Conservation (phyloP, 1,140 invertebrate genomes). For the Colletes latitarsis region DNA sequence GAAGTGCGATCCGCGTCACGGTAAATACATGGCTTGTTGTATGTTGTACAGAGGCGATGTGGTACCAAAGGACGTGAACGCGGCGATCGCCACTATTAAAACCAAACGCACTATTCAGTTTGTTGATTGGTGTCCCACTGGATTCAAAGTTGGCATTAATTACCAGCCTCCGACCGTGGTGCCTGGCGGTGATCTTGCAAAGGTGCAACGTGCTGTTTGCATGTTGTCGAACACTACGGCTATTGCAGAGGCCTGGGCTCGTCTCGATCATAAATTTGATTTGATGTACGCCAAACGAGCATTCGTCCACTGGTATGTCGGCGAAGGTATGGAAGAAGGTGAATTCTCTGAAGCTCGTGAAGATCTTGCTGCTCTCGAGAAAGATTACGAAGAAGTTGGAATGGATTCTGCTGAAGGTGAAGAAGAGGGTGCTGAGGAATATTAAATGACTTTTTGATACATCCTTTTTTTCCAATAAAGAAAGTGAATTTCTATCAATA, state of each 20-base stretch:
- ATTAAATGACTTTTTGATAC: conserved; percentile 50
- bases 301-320: conserved; percentile 65
- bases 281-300: conserved; percentile 63
- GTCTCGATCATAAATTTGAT: conserved; percentile 63
- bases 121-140: conserved; percentile 88
- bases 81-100: conserved; percentile 62
- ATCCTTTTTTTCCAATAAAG: conserved; percentile 53
- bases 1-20: conserved; percentile 86
- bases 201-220: conserved; percentile 62
- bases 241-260: conserved; percentile 61
- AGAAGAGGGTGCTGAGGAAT: conserved; percentile 61
- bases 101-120: conserved; percentile 76
- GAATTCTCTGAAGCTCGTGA: conserved; percentile 64
- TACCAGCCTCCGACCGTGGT: conserved; percentile 63
- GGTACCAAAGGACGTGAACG: conserved; percentile 63
- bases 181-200: conserved; percentile 62
- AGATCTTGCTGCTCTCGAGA: conserved; percentile 61
- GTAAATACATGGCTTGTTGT: conserved; percentile 79
- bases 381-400: conserved; percentile 64
- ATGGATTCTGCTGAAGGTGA: conserved; percentile 64
- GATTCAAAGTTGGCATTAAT: conserved; percentile 83
- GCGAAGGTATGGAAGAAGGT: conserved; percentile 65
- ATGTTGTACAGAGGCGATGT: conserved; percentile 64
- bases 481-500: conserved; percentile 5
- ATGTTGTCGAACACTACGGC: conserved; percentile 73